Conservation (phyloP, 2,888 invertebrate species). For the Bombyx huttoni region DNA sequence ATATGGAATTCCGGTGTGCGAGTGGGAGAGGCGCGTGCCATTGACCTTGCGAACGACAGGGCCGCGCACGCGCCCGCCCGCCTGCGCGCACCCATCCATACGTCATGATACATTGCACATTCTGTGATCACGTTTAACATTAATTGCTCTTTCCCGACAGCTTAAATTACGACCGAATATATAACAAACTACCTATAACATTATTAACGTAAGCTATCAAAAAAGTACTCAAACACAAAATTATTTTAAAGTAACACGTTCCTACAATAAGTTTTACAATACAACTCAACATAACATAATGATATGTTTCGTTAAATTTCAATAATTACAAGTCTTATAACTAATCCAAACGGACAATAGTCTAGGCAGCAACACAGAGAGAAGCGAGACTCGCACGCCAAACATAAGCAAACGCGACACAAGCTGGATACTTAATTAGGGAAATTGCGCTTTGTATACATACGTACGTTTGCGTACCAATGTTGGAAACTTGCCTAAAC, state of each 20-base stretch:
- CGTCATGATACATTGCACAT: neutral
- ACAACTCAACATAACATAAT: no score
- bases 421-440: conserved; percentile 52
- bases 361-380: neutral
- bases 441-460: conserved; percentile 51
- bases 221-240: no score
- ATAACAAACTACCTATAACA: neutral
- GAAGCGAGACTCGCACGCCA: conserved; percentile 25
- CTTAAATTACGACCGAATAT: neutral
- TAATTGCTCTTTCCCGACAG: neutral
- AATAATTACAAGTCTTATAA: no score
- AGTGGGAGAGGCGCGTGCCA: conserved; percentile 69
- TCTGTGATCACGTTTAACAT: neutral
- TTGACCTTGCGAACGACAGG: conserved; percentile 63
- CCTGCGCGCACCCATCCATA: conserved; percentile 21
- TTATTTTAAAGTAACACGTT: no score
- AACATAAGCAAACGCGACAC: conserved; percentile 32
- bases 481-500: conserved; percentile 41
- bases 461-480: conserved; percentile 12
- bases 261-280: no score
- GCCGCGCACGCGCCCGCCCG: conserved; percentile 56
- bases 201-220: no score
- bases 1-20: conserved; percentile 73
- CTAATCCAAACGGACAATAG: no score
- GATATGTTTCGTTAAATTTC: no score